Conservation (phyloP, 2,888 invertebrate species). For the Prosapia bicincta region DNA sequence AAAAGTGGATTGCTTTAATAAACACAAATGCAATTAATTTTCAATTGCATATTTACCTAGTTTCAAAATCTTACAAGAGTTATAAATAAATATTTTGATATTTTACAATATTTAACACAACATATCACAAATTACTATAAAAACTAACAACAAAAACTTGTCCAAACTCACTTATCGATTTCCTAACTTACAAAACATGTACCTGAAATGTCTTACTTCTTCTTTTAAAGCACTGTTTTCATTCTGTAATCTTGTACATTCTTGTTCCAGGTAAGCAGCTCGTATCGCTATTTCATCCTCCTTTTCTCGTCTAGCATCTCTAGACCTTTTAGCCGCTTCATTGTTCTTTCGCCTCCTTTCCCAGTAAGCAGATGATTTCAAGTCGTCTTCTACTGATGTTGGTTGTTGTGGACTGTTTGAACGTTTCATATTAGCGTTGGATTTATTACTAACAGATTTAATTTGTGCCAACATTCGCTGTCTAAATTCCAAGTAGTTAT, state of each 20-base stretch:
- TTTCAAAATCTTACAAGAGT: too few species aligned
- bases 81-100: too few species aligned
- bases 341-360: constrained; percentile 89
- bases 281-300: constrained; percentile 91
- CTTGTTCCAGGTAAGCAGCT: constrained; percentile 82
- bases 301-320: constrained; percentile 84
- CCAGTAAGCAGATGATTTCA: constrained; percentile 78
- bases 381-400: constrained; percentile 24
- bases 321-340: constrained; percentile 84
- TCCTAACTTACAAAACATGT: too few species aligned
- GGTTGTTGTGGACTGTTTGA: constrained; percentile 42
- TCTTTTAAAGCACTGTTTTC: too few species aligned
- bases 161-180: too few species aligned
- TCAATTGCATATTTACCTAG: too few species aligned
- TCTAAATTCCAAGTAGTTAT: constrained; percentile 69
- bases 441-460: constrained; percentile 45
- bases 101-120: too few species aligned
- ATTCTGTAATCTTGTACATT: constrained; percentile 73
- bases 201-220: too few species aligned
- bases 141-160: too few species aligned
- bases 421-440: constrained; percentile 72
- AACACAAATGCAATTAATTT: too few species aligned
- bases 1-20: too few species aligned
- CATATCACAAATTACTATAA: too few species aligned
- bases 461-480: constrained; percentile 64